These are phyloP conservation scores for Laspeyria flexula DNA, from an alignment of 2,888 invertebrate genomes.

Conservation along the genomic window DNA sequence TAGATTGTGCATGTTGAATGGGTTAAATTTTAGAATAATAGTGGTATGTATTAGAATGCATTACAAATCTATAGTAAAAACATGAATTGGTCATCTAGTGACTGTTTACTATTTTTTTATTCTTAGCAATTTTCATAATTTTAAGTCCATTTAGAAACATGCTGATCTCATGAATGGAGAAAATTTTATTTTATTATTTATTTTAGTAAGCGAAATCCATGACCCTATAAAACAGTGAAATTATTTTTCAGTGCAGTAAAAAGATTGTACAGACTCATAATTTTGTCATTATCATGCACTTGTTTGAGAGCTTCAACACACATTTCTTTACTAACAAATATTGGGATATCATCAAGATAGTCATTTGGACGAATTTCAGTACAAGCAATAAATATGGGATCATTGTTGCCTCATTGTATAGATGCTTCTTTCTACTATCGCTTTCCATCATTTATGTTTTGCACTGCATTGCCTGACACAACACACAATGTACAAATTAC, in stretches of 20 bases:
- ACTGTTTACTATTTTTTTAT: neutral
- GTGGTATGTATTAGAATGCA: slow-evolving; percentile 57
- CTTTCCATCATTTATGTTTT: slow-evolving; percentile 26
- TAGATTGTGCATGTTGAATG: slow-evolving; percentile 77
- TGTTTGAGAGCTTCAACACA: slow-evolving; percentile 34
- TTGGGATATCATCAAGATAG: slow-evolving; percentile 17
- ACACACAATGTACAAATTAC: slow-evolving; percentile 18
- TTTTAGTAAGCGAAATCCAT: slow-evolving; percentile 2
- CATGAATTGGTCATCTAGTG: slow-evolving; percentile 14
- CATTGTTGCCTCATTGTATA: slow-evolving; percentile 11
- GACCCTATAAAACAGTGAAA: slow-evolving; percentile 19
- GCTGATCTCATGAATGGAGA: neutral
- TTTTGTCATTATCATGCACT: slow-evolving; percentile 23
- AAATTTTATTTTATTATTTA: slow-evolving; percentile 12
- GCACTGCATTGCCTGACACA: slow-evolving; percentile 11
- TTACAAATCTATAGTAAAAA: slow-evolving; percentile 9
- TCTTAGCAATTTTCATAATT: slow-evolving; percentile 6
- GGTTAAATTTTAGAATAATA: slow-evolving; percentile 57
- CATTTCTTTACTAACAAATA: slow-evolving; percentile 21
- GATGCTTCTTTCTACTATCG: slow-evolving; percentile 25
- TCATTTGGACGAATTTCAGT: neutral
- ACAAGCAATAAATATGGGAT: slow-evolving; percentile 1
- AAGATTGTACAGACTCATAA: slow-evolving; percentile 18
- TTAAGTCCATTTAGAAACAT: slow-evolving; percentile 8
- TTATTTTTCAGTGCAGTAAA: slow-evolving; percentile 62